Base-by-base conservation (phyloP, 2,888 invertebrate genomes). In the Smittia aterrima region DNA sequence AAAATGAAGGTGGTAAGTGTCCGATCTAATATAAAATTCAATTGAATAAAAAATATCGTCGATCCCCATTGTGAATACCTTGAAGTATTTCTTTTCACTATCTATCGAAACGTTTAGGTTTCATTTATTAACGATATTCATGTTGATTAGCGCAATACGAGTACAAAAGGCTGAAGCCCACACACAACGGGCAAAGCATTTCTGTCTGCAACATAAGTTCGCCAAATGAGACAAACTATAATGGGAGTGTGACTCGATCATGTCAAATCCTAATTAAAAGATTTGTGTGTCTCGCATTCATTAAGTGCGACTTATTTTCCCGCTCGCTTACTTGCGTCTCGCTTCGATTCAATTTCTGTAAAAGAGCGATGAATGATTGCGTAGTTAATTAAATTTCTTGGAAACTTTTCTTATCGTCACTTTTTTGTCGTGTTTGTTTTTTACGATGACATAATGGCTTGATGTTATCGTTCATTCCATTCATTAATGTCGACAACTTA, bases 1-100 rank as follows among this genome's bases (percentile, higher is more conserved):
- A 97, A 97, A 89, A 89, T 96, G 80, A 97, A 97, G 92, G 96
- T 96, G 88, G 93, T 93, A 85, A 90, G 92, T 89, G 80, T 18
- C 18, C 9, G 25, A 47, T 58, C 16, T 58, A 4, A 58, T 20
- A 7, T n/a, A 6, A 58, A 58, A 3, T 58, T 58, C 53, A n/a
- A 47, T n/a, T n/a, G 38, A 38, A 38, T 38, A 38, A 38, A 38
- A 7, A 38, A 38, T 38, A 11, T 38, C 38, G 38, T 38, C 38
- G 4, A n/a, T 11, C 38, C 4, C 38, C 38, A 38, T 11, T 7
- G 38, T 38, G 6, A 38, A 7, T 4, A 4, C 38, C 38, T 38
- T 38, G 4, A 38, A 38, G 38, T 38, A 7, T 38, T 38, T 38
- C 38, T 38, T 7, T 7, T 4, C 38, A 38, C 38, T 7, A 38